Evolutionary conservation across 2,888 invertebrate genomes (phyloP).

Genomic region (Heliconius erato): DNA sequence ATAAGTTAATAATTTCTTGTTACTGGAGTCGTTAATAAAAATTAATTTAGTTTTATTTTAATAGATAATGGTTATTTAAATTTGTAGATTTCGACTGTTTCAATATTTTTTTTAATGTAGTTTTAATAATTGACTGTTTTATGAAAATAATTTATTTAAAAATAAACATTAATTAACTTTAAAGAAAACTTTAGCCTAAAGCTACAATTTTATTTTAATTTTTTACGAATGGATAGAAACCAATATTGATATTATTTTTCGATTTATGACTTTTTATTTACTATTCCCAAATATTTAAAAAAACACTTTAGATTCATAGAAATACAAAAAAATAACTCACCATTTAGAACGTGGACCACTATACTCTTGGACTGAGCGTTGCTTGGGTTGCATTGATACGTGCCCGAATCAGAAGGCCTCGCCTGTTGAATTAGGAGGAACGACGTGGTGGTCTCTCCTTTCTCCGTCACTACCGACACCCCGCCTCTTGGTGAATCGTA

Average conservation of each 20-base stretch:
- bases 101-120: too few relatives aligned
- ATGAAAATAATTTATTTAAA: neutral
- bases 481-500: constrained; percentile 96
- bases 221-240: too few relatives aligned
- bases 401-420: constrained; percentile 94
- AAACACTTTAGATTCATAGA: neutral
- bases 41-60: neutral
- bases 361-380: constrained; percentile 96
- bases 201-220: too few relatives aligned
- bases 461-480: constrained; percentile 95
- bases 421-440: constrained; percentile 96
- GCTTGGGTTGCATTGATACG: constrained; percentile 97
- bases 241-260: too few relatives aligned
- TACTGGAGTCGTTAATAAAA: constrained; percentile 64
- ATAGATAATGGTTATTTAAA: too few relatives aligned
- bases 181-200: neutral
- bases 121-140: neutral
- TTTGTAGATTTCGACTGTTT: too few relatives aligned
- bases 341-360: constrained; percentile 96
- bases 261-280: neutral
- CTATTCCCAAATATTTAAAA: too few relatives aligned
- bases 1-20: constrained; percentile 67
- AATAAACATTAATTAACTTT: neutral
- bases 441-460: constrained; percentile 95
- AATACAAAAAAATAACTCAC: constrained; percentile 84